A percentile compares a stretch with the other conserved stretches of the same genome.
Conservation (phyloP, 1,140 invertebrate genomes). For the Bombus haemorrhoidalis region DNA sequence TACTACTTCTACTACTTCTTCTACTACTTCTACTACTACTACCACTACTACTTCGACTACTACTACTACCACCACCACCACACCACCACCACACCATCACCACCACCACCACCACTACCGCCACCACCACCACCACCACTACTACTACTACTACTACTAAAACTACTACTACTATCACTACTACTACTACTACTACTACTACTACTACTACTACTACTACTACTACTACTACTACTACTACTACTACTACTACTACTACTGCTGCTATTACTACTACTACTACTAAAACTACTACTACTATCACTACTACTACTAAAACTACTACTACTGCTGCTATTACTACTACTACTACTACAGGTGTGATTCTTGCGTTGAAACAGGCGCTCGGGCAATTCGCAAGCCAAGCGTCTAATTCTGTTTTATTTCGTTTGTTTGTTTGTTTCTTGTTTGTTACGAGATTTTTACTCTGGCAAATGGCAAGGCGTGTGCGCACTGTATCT, state of each 20-base stretch:
- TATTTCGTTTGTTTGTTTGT: constrained; percentile 77
- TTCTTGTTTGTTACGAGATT: constrained; percentile 78
- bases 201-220: constrained; percentile 41
- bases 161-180: constrained; percentile 60
- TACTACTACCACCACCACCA: constrained; percentile 64
- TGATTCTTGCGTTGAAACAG: constrained; percentile 65
- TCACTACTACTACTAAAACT: constrained; percentile 69
- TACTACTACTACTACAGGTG: constrained; percentile 53
- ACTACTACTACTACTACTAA: constrained; percentile 53
- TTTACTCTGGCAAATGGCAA: constrained; percentile 68
- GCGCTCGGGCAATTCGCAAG: constrained; percentile 10
- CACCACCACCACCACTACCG: constrained; percentile 67
- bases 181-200: constrained; percentile 66
- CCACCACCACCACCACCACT: constrained; percentile 55
- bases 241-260: constrained; percentile 49
- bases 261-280: constrained; percentile 43
- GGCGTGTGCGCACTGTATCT: constrained; percentile 35
- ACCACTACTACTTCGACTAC: constrained; percentile 36
- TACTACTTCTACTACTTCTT: constrained; percentile 14
- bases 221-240: constrained; percentile 67
- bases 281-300: constrained; percentile 66
- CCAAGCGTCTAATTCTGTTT: constrained; percentile 64
- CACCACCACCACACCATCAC: no score
- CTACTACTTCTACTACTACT: constrained; percentile 65
- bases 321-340: constrained; percentile 42